phyloP scores from a whole-genome alignment of 2,888 invertebrate species.

The Scaptomyza reducta region DNA sequence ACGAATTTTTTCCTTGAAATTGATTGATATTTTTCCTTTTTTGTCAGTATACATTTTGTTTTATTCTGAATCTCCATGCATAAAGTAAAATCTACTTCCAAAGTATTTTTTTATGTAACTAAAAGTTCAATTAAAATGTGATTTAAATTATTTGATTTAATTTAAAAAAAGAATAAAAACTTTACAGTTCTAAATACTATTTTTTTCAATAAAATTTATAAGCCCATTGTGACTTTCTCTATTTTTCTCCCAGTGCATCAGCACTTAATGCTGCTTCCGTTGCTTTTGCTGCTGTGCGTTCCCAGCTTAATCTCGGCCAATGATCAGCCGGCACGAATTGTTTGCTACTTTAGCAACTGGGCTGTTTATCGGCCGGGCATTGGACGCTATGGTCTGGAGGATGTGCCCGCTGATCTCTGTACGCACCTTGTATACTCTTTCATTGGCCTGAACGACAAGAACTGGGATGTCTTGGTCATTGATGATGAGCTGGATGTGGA shows the following conservation, averaged over 20 bases:
- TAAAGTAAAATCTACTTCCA: too few species aligned
- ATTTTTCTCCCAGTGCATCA: constrained; percentile 39
- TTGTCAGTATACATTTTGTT: too few species aligned
- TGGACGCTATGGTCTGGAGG: constrained; percentile 92
- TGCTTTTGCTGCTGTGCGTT: constrained; percentile 57
- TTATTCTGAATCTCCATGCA: too few species aligned
- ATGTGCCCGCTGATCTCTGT: constrained; percentile 92
- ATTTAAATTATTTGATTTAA: too few species aligned
- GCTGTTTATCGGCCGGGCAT: constrained; percentile 93
- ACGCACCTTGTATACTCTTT: constrained; percentile 95
- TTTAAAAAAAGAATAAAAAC: too few species aligned
- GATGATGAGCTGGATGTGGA: constrained; percentile 92
- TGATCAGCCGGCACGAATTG: constrained; percentile 85
- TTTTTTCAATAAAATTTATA: not conserved
- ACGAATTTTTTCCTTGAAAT: too few species aligned
- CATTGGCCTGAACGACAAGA: constrained; percentile 92
- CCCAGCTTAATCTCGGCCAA: constrained; percentile 42
- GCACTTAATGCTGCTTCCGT: constrained; percentile 8
- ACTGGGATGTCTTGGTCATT: constrained; percentile 90
- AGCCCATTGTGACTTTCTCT: not conserved
- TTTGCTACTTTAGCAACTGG: constrained; percentile 86
- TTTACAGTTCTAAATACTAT: too few species aligned
- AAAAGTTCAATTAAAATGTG: too few species aligned
- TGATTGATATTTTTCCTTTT: too few species aligned
- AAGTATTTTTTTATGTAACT: too few species aligned